These are phyloP conservation scores for Hypsibius dujardini DNA, from an alignment of 1,140 invertebrate genomes.

Conservation along the genomic window DNA sequence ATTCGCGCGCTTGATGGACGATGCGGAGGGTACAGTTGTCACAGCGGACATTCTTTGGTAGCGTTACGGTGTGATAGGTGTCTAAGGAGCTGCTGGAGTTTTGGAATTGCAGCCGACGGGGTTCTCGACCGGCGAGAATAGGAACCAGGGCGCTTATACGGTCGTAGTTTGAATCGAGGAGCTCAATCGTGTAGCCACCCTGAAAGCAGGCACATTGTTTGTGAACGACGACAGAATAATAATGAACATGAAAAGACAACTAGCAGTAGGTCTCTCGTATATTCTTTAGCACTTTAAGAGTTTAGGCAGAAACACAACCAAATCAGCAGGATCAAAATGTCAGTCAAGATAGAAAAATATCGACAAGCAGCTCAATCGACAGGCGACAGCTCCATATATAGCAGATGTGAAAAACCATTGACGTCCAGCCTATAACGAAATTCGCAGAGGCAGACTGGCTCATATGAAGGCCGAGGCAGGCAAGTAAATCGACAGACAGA, in stretches of 20 bases:
- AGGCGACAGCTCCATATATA: no score
- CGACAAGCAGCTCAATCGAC: no score
- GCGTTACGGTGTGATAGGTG: conserved; percentile 45
- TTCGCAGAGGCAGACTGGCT: no score
- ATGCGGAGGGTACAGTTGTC: conserved; percentile 70
- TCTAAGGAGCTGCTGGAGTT: conserved; percentile 48
- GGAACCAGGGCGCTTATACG: conserved; percentile 65
- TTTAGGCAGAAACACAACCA: no score
- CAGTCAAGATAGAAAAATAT: no score
- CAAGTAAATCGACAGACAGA: no score
- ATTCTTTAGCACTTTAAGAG: no score
- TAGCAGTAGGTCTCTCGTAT: no score
- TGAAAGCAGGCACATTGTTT: conserved; percentile 29
- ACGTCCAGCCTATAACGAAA: no score
- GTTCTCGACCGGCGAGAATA: conserved; percentile 41
- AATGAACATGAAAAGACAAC: conserved; percentile 32
- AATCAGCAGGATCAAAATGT: no score
- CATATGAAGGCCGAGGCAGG: no score
- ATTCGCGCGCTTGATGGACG: conserved; percentile 69
- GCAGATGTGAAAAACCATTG: no score
- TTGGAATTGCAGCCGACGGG: conserved; percentile 48
- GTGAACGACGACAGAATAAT: not conserved
- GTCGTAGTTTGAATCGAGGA: conserved; percentile 58
- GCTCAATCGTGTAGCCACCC: conserved; percentile 67
- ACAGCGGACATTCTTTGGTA: conserved; percentile 65